phyloP scores from a whole-genome alignment of 2,888 invertebrate species.

The Andrena trimmerana region DNA sequence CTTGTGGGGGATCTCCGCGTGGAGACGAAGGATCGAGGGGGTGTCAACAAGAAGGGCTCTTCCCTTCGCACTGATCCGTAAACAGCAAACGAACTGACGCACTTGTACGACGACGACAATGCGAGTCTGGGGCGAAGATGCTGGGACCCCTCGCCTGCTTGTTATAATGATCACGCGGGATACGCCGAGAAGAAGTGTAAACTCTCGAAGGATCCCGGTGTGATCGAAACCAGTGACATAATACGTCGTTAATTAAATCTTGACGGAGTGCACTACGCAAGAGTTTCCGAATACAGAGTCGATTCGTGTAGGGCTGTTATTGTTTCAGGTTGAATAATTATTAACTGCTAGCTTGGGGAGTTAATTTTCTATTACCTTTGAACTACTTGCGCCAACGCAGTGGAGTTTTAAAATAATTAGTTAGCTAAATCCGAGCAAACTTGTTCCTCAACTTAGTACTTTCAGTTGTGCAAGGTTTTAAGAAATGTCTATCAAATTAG shows the following conservation, averaged over 20 bases:
- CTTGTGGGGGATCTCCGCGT: neutral
- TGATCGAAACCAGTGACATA: constrained; percentile 70
- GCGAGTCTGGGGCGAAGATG: constrained; percentile 11
- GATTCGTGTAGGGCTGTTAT: too few species aligned
- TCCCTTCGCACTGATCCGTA: constrained; percentile 46
- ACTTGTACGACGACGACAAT: constrained; percentile 17
- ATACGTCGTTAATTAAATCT: constrained; percentile 65
- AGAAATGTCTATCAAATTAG: too few species aligned
- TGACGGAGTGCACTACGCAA: neutral
- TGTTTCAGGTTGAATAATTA: too few species aligned
- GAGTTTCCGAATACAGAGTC: too few species aligned
- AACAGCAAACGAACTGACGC: constrained; percentile 47
- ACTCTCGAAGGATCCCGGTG: constrained; percentile 28
- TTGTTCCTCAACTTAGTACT: too few species aligned
- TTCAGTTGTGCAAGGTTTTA: too few species aligned
- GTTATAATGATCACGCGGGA: constrained; percentile 21
- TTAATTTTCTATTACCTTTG: too few species aligned
- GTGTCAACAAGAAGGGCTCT: constrained; percentile 24
- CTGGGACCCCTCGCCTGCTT: neutral
- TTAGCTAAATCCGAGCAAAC: too few species aligned
- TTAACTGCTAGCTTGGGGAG: too few species aligned
- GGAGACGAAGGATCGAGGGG: constrained; percentile 21
- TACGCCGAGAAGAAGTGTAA: constrained; percentile 24
- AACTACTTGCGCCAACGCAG: too few species aligned
- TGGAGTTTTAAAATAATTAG: too few species aligned